Percentiles rank a stretch among this genome's conserved stretches.
Evolutionary conservation across 2,113 vertebrate genomes (phyloP).

Genomic region (Erpornis zantholeuca): DNA sequence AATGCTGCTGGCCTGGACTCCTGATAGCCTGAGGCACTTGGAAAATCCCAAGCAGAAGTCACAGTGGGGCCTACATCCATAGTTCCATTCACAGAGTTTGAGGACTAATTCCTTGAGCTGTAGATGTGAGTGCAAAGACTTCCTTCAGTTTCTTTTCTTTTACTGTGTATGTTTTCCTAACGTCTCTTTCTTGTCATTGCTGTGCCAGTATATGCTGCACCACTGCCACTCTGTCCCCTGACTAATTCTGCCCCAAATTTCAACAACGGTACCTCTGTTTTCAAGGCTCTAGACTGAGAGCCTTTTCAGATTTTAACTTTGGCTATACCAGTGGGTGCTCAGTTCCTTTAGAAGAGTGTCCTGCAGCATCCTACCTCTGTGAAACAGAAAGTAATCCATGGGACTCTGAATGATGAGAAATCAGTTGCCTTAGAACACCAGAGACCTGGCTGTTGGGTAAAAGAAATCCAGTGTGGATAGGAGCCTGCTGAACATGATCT

Average conservation of each 20-base stretch:
- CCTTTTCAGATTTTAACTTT: neutral
- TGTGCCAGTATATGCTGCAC: neutral
- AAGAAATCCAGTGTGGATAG: neutral
- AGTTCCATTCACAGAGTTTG: neutral
- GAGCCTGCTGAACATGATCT: neutral
- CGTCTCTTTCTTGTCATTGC: neutral
- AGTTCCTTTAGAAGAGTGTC: neutral
- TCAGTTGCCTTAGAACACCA: neutral
- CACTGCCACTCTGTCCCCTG: neutral
- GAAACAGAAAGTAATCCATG: neutral
- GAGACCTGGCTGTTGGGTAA: neutral
- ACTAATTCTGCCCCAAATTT: neutral
- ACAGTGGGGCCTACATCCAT: neutral
- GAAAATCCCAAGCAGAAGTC: neutral
- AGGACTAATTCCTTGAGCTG: neutral
- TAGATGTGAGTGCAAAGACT: neutral
- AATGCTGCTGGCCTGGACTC: neutral
- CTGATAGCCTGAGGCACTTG: neutral
- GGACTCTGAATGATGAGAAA: neutral
- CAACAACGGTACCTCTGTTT: neutral
- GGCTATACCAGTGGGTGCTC: neutral
- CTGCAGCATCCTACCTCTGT: neutral
- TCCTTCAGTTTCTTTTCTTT: neutral
- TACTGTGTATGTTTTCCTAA: neutral
- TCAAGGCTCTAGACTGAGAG: neutral